Evolutionary conservation across 2,888 invertebrate species (phyloP).

Genomic region (Epinotia nisella): DNA sequence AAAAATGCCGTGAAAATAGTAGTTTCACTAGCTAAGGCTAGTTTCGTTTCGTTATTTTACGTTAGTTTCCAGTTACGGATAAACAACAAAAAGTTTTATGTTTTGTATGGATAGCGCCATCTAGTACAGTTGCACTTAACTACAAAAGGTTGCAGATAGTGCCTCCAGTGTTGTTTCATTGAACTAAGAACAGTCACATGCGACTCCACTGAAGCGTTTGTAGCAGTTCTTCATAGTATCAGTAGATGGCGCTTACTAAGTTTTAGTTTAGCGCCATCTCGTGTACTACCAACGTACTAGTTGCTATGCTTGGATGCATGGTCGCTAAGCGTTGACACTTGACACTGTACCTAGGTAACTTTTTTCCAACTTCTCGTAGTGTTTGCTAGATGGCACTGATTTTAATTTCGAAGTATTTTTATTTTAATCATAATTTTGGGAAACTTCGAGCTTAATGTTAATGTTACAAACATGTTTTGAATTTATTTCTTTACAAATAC

Average conservation of each 20-base stretch:
- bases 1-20: too few species aligned
- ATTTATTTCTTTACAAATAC: too few species aligned
- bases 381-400: conserved; percentile 11
- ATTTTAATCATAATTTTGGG: too few species aligned
- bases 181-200: not conserved
- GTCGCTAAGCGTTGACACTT: not conserved
- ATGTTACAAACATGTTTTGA: too few species aligned
- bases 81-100: too few species aligned
- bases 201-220: not conserved
- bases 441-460: too few species aligned
- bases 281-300: not conserved
- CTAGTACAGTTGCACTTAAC: not conserved
- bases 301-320: not conserved
- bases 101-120: not conserved
- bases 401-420: not conserved
- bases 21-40: not conserved
- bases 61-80: too few species aligned
- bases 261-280: conserved; percentile 32
- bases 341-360: not conserved
- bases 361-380: not conserved
- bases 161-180: not conserved
- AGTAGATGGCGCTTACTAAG: conserved; percentile 5
- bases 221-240: not conserved
- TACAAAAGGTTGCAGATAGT: not conserved
- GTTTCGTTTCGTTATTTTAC: not conserved